phyloP scores from a whole-genome alignment of 2,888 invertebrate genomes.

The Trileptium ribeirensis region DNA sequence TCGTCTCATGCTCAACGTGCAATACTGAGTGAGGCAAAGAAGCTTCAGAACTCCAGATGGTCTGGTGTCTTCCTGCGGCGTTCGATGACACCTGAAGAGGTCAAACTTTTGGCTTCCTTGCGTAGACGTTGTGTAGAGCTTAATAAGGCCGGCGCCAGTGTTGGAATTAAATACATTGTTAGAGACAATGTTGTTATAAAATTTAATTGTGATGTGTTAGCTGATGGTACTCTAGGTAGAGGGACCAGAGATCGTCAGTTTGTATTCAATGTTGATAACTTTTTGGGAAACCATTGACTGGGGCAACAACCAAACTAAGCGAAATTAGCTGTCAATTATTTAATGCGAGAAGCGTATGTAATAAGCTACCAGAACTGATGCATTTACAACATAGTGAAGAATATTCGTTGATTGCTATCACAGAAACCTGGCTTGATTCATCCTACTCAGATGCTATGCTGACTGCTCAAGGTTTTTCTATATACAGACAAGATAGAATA shows the following conservation, averaged over 20 bases:
- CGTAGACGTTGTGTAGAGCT: neutral
- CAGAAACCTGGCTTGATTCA: neutral
- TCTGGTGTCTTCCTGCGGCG: neutral
- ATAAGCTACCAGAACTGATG: neutral
- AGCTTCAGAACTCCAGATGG: neutral
- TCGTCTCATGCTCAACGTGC: neutral
- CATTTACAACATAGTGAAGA: neutral
- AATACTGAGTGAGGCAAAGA: neutral
- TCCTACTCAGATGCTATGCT: neutral
- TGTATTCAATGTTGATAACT: neutral
- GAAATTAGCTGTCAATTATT: neutral
- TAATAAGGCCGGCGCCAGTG: neutral
- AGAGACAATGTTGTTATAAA: neutral
- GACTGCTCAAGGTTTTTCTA: no score
- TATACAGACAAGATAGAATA: no score
- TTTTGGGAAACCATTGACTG: neutral
- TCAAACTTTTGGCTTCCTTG: neutral
- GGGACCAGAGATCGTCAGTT: neutral
- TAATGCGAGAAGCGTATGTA: slow-evolving; percentile 1
- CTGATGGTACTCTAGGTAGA: neutral
- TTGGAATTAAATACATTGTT: neutral
- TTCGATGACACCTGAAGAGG: neutral
- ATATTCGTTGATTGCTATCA: neutral
- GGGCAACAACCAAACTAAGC: neutral
- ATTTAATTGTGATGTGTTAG: neutral